A percentile compares a stretch with the other conserved stretches of the same genome.
Evolutionary conservation across 1,140 invertebrate genomes (phyloP).

Genomic region (Hycleus phaleratus): DNA sequence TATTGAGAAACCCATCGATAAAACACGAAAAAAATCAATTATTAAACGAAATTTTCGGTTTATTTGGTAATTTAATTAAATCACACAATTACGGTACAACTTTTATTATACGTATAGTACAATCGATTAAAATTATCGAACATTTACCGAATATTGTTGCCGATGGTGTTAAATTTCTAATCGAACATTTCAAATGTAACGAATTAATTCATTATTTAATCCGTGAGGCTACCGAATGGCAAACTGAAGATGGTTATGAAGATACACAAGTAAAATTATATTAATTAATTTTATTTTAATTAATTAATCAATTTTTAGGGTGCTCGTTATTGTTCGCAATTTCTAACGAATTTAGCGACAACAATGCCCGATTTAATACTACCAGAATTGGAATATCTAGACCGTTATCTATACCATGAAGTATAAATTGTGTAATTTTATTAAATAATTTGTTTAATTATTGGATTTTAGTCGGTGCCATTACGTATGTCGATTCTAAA

Average conservation of each 20-base stretch:
- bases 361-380: slow-evolving; percentile 52
- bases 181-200: slow-evolving; percentile 48
- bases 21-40: slow-evolving; percentile 45
- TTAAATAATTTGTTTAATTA: slow-evolving; percentile 7
- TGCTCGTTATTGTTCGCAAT: slow-evolving; percentile 50
- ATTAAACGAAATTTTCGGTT: slow-evolving; percentile 52
- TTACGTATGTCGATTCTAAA: slow-evolving; percentile 62
- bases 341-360: slow-evolving; percentile 57
- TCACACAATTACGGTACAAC: slow-evolving; percentile 55
- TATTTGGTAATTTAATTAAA: slow-evolving; percentile 56
- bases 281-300: neutral
- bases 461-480: slow-evolving; percentile 50
- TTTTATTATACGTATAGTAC: slow-evolving; percentile 51
- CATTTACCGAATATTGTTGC: slow-evolving; percentile 52
- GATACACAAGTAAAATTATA: slow-evolving; percentile 32
- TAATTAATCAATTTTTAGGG: slow-evolving; percentile 33
- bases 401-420: slow-evolving; percentile 29
- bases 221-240: slow-evolving; percentile 55
- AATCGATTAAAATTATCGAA: slow-evolving; percentile 61
- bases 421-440: slow-evolving; percentile 15
- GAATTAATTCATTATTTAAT: slow-evolving; percentile 56
- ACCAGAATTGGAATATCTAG: slow-evolving; percentile 40
- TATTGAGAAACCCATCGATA: slow-evolving; percentile 52
- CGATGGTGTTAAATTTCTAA: slow-evolving; percentile 51
- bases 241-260: slow-evolving; percentile 43